Evolutionary conservation across 2,888 invertebrate genomes (phyloP).

Genomic region (Opisthograptis luteolata): DNA sequence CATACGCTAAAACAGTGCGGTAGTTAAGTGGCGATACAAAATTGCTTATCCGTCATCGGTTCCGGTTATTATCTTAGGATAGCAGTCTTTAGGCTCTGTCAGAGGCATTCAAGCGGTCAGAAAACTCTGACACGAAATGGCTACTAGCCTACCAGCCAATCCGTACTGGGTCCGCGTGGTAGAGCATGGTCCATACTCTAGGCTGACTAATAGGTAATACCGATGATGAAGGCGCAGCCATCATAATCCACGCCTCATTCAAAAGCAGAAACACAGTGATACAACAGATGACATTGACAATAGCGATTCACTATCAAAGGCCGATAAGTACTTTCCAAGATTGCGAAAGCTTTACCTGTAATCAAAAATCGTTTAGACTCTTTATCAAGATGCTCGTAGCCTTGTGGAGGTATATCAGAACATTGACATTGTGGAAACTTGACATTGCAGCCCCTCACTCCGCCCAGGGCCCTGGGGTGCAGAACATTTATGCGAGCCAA

Average conservation of each 20-base stretch:
- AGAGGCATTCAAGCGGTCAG: too few species aligned
- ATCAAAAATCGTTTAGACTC: constrained; percentile 23
- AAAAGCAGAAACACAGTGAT: neutral
- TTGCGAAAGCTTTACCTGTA: constrained; percentile 13
- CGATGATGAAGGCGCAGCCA: too few species aligned
- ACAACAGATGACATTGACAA: constrained; percentile 1
- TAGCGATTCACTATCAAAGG: constrained; percentile 8
- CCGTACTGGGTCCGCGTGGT: too few species aligned
- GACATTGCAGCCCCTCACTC: constrained; percentile 44
- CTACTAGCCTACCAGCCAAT: too few species aligned
- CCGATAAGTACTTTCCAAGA: constrained; percentile 7
- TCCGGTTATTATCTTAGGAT: too few species aligned
- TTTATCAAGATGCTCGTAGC: constrained; percentile 19
- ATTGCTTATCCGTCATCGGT: too few species aligned
- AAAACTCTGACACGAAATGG: too few species aligned
- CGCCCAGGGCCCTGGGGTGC: constrained; percentile 31
- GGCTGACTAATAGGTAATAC: neutral
- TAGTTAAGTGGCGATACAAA: too few species aligned
- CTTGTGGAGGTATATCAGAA: constrained; percentile 11
- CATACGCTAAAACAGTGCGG: too few species aligned
- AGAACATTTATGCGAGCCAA: constrained; percentile 56
- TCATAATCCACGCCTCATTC: constrained; percentile 4
- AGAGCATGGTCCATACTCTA: too few species aligned
- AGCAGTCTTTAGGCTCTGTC: too few species aligned
- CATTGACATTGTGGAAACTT: constrained; percentile 35